Evolutionary conservation across 2,797 vertebrate species (phyloP).

Genomic region (Enoplosus armatus): DNA sequence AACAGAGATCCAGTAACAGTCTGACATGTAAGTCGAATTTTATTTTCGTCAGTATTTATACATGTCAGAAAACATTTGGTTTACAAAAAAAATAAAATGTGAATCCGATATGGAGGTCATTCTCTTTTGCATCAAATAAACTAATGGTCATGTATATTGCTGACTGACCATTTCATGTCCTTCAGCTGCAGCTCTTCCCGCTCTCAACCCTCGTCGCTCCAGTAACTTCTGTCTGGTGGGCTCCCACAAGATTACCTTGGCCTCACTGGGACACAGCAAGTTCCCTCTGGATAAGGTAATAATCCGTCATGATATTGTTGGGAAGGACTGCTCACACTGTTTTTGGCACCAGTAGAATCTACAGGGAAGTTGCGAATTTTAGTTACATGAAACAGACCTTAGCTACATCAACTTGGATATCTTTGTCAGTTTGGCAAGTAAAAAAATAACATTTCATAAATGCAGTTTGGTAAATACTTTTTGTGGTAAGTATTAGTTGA

Average conservation of each 20-base stretch:
- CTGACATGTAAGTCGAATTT: constrained; percentile 72
- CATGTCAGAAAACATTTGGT: neutral
- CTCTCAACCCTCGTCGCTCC: constrained; percentile 73
- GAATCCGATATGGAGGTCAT: neutral
- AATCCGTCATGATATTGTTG: neutral
- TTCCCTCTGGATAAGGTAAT: constrained; percentile 89
- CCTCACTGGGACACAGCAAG: constrained; percentile 85
- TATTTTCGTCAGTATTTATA: neutral
- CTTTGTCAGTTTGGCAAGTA: neutral
- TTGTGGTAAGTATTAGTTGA: neutral
- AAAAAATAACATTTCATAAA: neutral
- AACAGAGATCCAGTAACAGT: constrained; percentile 80
- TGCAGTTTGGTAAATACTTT: neutral
- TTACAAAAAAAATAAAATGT: neutral
- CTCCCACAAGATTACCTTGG: constrained; percentile 85
- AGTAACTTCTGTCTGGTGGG: constrained; percentile 89
- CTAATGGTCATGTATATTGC: neutral
- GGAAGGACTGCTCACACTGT: neutral
- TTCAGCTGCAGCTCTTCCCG: constrained; percentile 67
- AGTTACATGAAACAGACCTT: neutral
- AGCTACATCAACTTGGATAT: neutral
- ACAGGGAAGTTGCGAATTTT: neutral
- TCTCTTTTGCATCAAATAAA: neutral
- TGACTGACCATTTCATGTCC: neutral
- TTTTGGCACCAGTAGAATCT: neutral